These are phyloP conservation scores for Drosophila hydei DNA, from an alignment of 1,140 invertebrate species.

Conservation along the genomic window DNA sequence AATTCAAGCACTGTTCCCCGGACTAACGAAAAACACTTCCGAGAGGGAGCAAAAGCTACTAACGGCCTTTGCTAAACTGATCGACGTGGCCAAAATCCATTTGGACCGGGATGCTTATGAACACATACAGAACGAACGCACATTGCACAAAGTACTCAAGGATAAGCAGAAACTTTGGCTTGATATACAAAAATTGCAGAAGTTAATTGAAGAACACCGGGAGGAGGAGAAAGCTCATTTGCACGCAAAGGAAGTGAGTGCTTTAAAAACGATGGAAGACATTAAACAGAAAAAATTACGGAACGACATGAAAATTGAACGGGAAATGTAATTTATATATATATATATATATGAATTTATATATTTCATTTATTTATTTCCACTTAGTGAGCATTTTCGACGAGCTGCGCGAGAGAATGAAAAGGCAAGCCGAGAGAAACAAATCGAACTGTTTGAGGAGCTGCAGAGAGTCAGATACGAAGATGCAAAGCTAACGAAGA, in stretches of 20 bases:
- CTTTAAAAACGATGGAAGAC: conserved; percentile 27
- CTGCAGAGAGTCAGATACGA: conserved; percentile 7
- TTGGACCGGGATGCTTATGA: conserved; percentile 27
- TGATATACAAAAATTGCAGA: conserved; percentile 4
- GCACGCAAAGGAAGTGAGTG: conserved; percentile 21
- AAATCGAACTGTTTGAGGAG: conserved; percentile 25
- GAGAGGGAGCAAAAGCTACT: conserved; percentile 29
- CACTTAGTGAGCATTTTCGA: conserved; percentile 34
- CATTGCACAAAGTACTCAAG: conserved; percentile 27
- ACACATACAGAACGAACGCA: conserved; percentile 49
- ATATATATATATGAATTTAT: neutral
- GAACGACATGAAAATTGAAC: conserved; percentile 36
- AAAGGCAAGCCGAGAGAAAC: conserved; percentile 44
- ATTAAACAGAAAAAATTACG: conserved; percentile 27
- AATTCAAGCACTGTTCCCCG: conserved; percentile 36
- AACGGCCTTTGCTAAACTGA: conserved; percentile 39
- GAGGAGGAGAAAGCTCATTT: neutral
- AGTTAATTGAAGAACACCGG: neutral
- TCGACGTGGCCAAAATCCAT: conserved; percentile 36
- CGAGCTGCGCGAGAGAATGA: conserved; percentile 20
- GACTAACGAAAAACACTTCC: conserved; percentile 14
- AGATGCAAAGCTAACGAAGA: neutral
- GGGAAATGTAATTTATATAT: conserved; percentile 38
- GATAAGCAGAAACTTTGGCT: conserved; percentile 28
- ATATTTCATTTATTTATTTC: neutral